These are phyloP conservation scores for Eufriesea mexicana DNA, from an alignment of 1,140 invertebrate genomes.

Conservation along the genomic window DNA sequence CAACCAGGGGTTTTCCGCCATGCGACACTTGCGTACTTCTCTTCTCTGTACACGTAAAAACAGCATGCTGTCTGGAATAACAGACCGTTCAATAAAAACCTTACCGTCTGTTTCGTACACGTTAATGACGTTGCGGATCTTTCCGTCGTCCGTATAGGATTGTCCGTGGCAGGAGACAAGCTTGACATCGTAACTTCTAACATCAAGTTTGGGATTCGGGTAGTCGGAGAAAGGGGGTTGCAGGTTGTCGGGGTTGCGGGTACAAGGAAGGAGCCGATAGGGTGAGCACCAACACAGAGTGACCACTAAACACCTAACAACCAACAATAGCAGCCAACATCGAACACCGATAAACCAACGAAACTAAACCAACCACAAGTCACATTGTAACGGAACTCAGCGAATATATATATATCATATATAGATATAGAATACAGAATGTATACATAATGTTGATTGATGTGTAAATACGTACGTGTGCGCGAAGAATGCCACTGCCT, in stretches of 20 bases:
- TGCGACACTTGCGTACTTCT: constrained; percentile 22
- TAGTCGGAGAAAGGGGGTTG: constrained; percentile 36
- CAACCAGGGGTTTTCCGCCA: constrained; percentile 5
- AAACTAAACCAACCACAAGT: constrained; percentile 81
- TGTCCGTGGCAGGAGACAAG: constrained; percentile 51
- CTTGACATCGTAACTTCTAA: constrained; percentile 70
- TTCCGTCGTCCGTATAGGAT: constrained; percentile 31
- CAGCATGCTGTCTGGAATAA: constrained; percentile 56
- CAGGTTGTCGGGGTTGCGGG: constrained; percentile 63
- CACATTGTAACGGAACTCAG: constrained; percentile 78
- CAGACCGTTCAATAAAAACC: constrained; percentile 53
- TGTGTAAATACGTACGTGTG: constrained; percentile 68
- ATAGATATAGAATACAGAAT: constrained; percentile 52
- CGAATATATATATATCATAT: constrained; percentile 64
- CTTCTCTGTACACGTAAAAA: constrained; percentile 38
- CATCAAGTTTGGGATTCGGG: constrained; percentile 66
- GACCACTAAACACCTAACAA: constrained; percentile 82
- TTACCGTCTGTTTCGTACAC: constrained; percentile 57
- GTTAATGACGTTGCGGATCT: constrained; percentile 31
- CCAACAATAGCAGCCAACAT: constrained; percentile 82
- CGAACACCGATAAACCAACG: constrained; percentile 81
- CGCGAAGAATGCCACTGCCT: constrained; percentile 64
- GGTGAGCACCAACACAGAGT: constrained; percentile 78
- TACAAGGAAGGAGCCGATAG: constrained; percentile 72
- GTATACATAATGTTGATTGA: constrained; percentile 58